Evolutionary conservation across 1,140 invertebrate species (phyloP), one percentile per base, ranked within the genome.

Genomic region (Eufriesea mexicana): DNA sequence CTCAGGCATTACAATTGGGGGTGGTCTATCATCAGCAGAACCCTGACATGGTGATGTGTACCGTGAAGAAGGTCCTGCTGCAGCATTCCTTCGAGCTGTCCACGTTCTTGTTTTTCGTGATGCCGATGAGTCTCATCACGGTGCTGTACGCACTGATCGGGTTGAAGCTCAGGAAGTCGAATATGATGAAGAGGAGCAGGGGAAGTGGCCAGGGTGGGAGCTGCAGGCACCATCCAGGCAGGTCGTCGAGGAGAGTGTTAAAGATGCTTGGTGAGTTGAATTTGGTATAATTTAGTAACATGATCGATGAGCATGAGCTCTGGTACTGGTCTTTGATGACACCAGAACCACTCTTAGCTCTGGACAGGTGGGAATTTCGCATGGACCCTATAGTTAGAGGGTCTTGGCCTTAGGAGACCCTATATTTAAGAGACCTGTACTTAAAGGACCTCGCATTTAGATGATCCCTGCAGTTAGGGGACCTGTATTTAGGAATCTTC

Each of bases 51-150:
- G 93, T 92, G 0, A 85, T 95, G 62, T 96, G 96, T 83, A 94
- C 94, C 0, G 94, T 96, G 84, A 96, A 96, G 75, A 94, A 93
- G 70, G 94, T 96, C 2, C 95, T 97, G 23, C 93, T 97, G 8
- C 91, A 95, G 35, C 96, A 97, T 91, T 96, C 97, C 0, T 98
- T 98, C 90, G 97, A 97, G 89, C 93, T 98, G n/a, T 98, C 97
- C 2, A 97, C 97, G 0, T 95, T 98, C 81, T 91, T 98, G 20
- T 98, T 99, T 93, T 98, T 99, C 90, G 95, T 98, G 2, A 95
- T 96, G 10, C 98, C 98, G 0, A 98, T 98, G 97, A 96, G 96
- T 6, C 90, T 98, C 42, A 98, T 98, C 79, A 97, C 97, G 4
- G 96, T 97, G 7, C 94, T 98, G 0, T 98, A 99, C 90, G 95